A percentile compares a stretch with the other conserved stretches of the same genome.
Conservation (phyloP, 1,140 invertebrate genomes). For the Lepidurus packardi region DNA sequence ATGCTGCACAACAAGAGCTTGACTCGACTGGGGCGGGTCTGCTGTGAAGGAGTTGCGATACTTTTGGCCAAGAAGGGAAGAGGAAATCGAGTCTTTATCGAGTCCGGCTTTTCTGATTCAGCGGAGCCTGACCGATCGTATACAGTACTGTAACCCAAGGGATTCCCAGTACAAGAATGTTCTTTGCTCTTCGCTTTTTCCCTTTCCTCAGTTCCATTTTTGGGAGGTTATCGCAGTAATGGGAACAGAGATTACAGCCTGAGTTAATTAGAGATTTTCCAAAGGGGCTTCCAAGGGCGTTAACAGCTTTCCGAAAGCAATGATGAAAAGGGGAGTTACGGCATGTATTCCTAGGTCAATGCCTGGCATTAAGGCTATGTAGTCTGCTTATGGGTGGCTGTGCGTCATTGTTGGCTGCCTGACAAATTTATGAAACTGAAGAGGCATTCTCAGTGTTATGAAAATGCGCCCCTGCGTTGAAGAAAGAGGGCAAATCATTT, state of each 20-base stretch:
- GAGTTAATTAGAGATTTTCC: conserved; percentile 10
- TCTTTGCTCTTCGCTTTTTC: background rate
- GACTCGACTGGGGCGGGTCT: background rate
- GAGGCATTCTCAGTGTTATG: background rate
- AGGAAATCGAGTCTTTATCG: conserved; percentile 21
- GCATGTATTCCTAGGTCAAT: background rate
- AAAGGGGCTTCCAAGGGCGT: background rate
- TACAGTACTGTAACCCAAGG: background rate
- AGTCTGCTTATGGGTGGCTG: background rate
- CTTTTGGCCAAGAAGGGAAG: background rate
- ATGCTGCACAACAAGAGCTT: background rate
- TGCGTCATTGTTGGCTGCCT: background rate
- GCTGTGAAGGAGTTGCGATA: background rate
- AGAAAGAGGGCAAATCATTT: too few species aligned
- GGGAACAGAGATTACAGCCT: background rate
- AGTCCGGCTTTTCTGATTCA: conserved; percentile 21
- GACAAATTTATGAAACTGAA: background rate
- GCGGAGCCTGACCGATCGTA: conserved; percentile 13
- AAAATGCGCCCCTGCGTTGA: too few species aligned
- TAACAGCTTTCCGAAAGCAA: background rate
- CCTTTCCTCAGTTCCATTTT: background rate
- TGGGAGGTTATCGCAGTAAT: background rate
- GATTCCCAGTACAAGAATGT: background rate
- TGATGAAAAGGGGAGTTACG: background rate
- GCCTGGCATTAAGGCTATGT: background rate